phyloP scores from a whole-genome alignment of 2,797 vertebrate genomes.

The Melanotaenia boesemani region DNA sequence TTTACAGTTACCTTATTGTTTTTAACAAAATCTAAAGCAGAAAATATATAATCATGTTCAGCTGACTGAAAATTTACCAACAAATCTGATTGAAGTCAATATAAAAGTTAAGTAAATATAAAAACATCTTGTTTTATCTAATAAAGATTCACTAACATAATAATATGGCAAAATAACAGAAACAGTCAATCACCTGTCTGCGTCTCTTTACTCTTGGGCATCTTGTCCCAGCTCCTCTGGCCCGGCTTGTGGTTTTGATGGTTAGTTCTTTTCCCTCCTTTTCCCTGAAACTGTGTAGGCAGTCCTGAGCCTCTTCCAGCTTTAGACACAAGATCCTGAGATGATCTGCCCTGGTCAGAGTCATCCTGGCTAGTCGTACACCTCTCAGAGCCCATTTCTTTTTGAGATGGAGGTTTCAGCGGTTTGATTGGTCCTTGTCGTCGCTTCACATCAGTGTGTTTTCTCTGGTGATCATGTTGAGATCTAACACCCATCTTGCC shows the following conservation, averaged over 20 bases:
- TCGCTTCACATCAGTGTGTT: conserved; percentile 53
- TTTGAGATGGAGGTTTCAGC: conserved; percentile 57
- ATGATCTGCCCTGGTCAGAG: neutral
- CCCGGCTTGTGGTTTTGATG: conserved; percentile 79
- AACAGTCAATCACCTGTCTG: conserved; percentile 88
- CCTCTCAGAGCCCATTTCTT: conserved; percentile 52
- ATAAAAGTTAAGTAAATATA: too few relatives aligned
- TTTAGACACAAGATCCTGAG: conserved; percentile 64
- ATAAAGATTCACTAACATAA: neutral
- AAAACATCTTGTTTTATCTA: too few relatives aligned
- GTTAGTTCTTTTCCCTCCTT: conserved; percentile 80
- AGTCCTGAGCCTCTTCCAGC: conserved; percentile 74
- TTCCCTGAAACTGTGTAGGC: conserved; percentile 75
- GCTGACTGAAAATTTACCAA: too few relatives aligned
- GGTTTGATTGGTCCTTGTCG: conserved; percentile 83
- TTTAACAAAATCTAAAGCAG: too few relatives aligned
- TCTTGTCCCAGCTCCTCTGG: conserved; percentile 84
- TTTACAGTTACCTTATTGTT: too few relatives aligned
- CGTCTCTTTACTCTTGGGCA: conserved; percentile 94
- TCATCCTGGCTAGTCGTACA: conserved; percentile 31
- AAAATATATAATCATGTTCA: too few relatives aligned
- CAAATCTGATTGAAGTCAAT: too few relatives aligned
- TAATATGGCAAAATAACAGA: neutral
- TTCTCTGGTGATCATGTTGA: conserved; percentile 50
- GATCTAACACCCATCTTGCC: conserved; percentile 51